Evolutionary conservation across 2,888 invertebrate species (phyloP), one percentile per base, ranked within the genome.

Genomic region (Hydropsyche betteni): DNA sequence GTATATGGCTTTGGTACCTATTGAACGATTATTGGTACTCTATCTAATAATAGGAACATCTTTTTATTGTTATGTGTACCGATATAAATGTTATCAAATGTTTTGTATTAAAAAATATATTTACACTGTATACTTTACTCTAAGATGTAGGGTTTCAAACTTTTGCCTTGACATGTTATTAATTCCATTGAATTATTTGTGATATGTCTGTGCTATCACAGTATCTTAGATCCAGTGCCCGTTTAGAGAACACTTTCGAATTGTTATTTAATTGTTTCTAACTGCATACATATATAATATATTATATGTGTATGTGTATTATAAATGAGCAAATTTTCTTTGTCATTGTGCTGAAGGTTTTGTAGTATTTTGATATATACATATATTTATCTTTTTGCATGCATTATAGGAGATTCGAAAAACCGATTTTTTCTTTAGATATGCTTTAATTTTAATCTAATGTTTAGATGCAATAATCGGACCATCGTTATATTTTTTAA

Each of bases 81-180:
- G 68, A 74, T 24, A 69, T 71, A 64, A 76, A 71, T 61, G 76
- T 76, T 76, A 74, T 73, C 74, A 69, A 74, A 52, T 74, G 68
- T 76, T 76, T 75, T 68, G 68, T 69, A 72, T 72, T 34, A 51
- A 51, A 53, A 74, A 58, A 74, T 74, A 74, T 75, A 69, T 64
- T 74, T 76, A 74, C 74, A 76, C 76, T 61, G 73, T 75, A 58
- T 77, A 77, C 77, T 73, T 75, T 68, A 72, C 72, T 69, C 70
- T 53, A 75, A 75, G 75, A 73, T 74, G 75, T 74, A 74, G 68
- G 74, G 68, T 77, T 75, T 75, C 73, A 74, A 77, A 75, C 72
- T 75, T 75, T 77, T 78, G 78, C 78, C 78, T 78, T 78, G 76
- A 76, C 58, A 75, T 78, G 76, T 78, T 76, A 61, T 74, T 74